phyloP scores from a whole-genome alignment of 2,113 vertebrate genomes.

The Cercopithecus mona region DNA sequence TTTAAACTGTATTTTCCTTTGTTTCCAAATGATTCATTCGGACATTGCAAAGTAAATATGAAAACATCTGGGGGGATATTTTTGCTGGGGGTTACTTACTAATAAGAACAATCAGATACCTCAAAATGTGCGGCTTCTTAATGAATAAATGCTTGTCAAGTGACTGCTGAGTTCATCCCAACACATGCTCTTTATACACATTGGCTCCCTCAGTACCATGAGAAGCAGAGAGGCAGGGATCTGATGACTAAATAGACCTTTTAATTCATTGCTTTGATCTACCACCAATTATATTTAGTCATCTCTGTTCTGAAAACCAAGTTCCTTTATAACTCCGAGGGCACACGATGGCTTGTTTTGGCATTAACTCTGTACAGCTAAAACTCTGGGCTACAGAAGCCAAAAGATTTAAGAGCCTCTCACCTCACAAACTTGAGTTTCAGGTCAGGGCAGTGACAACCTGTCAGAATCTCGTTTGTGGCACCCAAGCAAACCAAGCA shows the following conservation, averaged over 20 bases:
- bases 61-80: background rate
- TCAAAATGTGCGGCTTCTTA: background rate
- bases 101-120: conserved; percentile 11
- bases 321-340: background rate
- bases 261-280: conserved; percentile 51
- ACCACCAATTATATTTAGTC: conserved; percentile 42
- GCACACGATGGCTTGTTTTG: conserved; percentile 45
- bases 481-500: conserved; percentile 39
- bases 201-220: background rate
- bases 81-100: background rate
- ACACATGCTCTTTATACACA: background rate
- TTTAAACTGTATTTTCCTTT: conserved; percentile 19
- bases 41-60: background rate
- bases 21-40: background rate
- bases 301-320: conserved; percentile 49
- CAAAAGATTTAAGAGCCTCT: conserved; percentile 69
- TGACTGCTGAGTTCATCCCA: background rate
- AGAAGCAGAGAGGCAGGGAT: background rate
- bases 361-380: conserved; percentile 44
- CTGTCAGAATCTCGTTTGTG: conserved; percentile 67
- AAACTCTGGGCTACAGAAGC: conserved; percentile 58
- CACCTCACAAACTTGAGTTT: conserved; percentile 75
- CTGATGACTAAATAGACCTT: background rate
- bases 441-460: conserved; percentile 51
- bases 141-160: background rate